Conservation (phyloP, 2,113 vertebrate species). For the Phasianus colchicus region DNA sequence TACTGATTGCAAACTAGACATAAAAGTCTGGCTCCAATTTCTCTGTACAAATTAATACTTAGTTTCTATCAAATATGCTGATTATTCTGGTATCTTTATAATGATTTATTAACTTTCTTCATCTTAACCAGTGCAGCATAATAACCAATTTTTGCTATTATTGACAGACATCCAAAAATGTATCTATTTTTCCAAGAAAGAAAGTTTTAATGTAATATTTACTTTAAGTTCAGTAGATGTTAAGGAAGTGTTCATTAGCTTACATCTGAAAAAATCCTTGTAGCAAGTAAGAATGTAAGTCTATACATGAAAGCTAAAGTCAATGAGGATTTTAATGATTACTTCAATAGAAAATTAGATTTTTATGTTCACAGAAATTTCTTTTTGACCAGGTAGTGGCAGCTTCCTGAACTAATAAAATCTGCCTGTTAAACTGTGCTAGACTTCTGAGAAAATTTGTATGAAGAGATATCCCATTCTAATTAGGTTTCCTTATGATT, state of each 20-base stretch:
- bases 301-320: background rate
- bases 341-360: background rate
- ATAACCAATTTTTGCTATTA: background rate
- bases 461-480: background rate
- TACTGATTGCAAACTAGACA: background rate
- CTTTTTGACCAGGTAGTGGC: background rate
- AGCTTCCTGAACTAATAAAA: background rate
- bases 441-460: background rate
- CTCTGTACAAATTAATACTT: background rate
- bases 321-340: background rate
- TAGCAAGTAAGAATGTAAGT: background rate
- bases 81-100: background rate
- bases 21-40: background rate
- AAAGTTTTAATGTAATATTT: background rate
- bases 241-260: background rate
- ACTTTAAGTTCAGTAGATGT: background rate
- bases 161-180: background rate
- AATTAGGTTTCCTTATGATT: slow-evolving; percentile 34
- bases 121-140: background rate
- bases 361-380: background rate
- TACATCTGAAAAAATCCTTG: background rate
- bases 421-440: background rate
- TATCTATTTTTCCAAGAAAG: background rate
- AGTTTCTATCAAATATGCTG: background rate
- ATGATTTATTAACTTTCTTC: background rate